Evolutionary conservation across 2,797 vertebrate species (phyloP).

Genomic region (Anniella stebbinsi): DNA sequence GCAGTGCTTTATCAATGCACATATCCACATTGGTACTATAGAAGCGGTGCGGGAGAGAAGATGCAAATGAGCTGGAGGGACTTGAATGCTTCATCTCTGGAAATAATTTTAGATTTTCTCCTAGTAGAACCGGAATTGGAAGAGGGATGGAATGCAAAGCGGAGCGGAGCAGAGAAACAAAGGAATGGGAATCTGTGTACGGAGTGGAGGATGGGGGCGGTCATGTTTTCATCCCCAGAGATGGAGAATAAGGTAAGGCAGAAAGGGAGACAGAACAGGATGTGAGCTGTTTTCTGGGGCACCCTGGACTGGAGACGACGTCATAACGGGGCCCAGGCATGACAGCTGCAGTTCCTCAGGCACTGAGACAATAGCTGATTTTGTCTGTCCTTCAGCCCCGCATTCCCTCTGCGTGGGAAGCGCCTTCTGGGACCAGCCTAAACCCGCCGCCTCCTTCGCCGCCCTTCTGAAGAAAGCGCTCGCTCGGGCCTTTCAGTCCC

Average conservation of each 20-base stretch:
- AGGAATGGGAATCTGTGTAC: neutral
- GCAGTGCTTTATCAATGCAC: neutral
- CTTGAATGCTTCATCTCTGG: neutral
- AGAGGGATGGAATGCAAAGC: neutral
- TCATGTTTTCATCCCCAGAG: neutral
- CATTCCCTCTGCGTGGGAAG: neutral
- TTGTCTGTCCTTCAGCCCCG: slow-evolving; percentile 1
- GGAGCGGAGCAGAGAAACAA: neutral
- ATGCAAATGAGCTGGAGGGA: neutral
- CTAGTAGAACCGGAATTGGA: neutral
- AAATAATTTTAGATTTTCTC: neutral
- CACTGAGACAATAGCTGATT: rapidly evolving
- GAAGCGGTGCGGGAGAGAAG: neutral
- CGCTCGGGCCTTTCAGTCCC: neutral
- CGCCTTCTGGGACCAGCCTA: neutral
- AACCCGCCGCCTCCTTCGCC: neutral
- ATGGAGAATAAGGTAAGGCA: neutral
- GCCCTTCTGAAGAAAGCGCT: neutral
- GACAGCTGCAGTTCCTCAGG: neutral
- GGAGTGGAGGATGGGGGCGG: no score
- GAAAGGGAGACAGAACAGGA: neutral
- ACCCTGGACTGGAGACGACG: neutral
- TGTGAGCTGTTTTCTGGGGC: rapidly evolving
- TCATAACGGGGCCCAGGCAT: neutral
- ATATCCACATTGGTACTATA: neutral